Evolutionary conservation across 2,797 vertebrate species (phyloP).

Genomic region (Carapus acus): DNA sequence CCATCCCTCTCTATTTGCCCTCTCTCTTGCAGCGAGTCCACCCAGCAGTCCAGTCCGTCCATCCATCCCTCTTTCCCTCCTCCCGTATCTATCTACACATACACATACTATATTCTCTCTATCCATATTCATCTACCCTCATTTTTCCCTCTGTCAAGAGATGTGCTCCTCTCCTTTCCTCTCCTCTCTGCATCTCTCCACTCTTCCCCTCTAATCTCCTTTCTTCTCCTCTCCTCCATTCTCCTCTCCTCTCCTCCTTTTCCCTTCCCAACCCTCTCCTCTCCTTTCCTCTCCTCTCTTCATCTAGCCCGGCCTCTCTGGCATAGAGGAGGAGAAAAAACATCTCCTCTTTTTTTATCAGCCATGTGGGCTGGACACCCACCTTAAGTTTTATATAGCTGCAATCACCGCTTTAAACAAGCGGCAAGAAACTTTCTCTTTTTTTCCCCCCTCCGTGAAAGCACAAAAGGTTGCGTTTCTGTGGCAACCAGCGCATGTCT

Average conservation of each 20-base stretch:
- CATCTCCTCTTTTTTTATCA: constrained; percentile 50
- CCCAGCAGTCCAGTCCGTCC: too few species aligned
- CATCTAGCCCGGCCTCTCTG: constrained; percentile 55
- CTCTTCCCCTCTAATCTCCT: too few species aligned
- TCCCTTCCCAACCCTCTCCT: constrained; percentile 41
- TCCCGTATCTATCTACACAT: too few species aligned
- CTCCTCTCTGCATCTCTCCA: too few species aligned
- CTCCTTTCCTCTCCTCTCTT: constrained; percentile 54
- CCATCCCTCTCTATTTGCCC: background rate
- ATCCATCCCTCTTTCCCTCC: too few species aligned
- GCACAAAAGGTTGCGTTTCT: constrained; percentile 26
- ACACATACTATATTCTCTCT: too few species aligned
- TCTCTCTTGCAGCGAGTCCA: too few species aligned
- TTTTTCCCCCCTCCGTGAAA: constrained; percentile 2
- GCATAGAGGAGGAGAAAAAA: constrained; percentile 50
- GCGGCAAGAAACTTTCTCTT: constrained; percentile 23
- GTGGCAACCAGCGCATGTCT: background rate
- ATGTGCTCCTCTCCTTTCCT: too few species aligned
- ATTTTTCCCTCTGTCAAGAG: too few species aligned
- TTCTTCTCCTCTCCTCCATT: too few species aligned
- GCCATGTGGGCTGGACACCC: constrained; percentile 53
- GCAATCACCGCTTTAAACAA: constrained; percentile 42
- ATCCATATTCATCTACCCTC: too few species aligned
- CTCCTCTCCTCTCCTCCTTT: constrained; percentile 45
- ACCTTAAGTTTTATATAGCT: constrained; percentile 53